These are phyloP conservation scores for Halictus ligatus DNA, from an alignment of 2,888 invertebrate genomes.

Conservation along the genomic window DNA sequence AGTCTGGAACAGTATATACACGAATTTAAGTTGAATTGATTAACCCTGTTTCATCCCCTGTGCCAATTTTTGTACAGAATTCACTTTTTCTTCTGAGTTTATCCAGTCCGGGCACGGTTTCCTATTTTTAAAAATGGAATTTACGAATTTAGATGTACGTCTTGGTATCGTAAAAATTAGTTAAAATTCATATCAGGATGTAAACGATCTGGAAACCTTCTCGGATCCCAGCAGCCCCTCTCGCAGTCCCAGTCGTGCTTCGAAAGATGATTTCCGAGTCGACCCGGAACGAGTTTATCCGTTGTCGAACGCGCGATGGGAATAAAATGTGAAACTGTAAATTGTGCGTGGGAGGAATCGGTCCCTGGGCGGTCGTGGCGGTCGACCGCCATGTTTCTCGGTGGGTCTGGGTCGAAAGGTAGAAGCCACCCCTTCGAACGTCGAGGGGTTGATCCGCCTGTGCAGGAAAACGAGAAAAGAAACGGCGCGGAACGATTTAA, in stretches of 20 bases:
- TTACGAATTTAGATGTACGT: no score
- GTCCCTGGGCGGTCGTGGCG: conserved; percentile 79
- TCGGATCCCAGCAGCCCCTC: background rate
- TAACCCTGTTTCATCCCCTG: background rate
- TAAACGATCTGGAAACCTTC: background rate
- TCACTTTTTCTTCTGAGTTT: no score
- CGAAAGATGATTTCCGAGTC: conserved; percentile 72
- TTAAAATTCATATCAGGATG: background rate
- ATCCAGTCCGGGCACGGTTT: no score
- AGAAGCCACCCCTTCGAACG: conserved; percentile 9
- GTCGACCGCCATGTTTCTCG: conserved; percentile 61
- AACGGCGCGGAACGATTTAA: conserved; percentile 78
- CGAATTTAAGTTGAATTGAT: background rate
- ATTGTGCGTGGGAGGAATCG: conserved; percentile 84
- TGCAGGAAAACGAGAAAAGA: background rate
- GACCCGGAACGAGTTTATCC: conserved; percentile 79
- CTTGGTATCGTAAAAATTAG: no score
- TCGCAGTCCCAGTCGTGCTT: background rate
- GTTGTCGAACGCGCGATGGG: conserved; percentile 79
- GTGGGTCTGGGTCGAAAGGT: conserved; percentile 42
- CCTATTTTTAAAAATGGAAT: no score
- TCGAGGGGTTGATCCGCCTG: conserved; percentile 40
- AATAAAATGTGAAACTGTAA: conserved; percentile 84
- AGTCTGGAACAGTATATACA: background rate
- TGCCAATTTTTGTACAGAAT: no score